Evolutionary conservation across 2,797 vertebrate species (phyloP).

Genomic region (Siniperca scherzeri): DNA sequence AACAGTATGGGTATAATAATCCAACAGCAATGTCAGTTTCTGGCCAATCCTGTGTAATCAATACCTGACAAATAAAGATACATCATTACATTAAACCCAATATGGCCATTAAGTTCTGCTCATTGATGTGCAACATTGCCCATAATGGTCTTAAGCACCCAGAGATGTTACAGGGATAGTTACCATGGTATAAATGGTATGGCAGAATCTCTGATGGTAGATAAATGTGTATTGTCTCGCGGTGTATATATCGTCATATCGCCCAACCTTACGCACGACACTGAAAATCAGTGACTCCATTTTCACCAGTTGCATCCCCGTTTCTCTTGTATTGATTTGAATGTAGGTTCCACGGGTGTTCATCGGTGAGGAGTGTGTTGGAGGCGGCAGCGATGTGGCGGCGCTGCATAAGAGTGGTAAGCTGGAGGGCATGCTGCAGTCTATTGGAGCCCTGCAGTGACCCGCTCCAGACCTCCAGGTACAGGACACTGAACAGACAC

Average conservation of each 20-base stretch:
- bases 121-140: neutral
- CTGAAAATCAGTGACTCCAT: neutral
- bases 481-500: constrained; percentile 14
- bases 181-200: neutral
- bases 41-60: neutral
- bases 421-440: constrained; percentile 82
- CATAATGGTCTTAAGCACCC: neutral
- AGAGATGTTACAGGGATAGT: neutral
- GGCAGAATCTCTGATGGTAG: neutral
- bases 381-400: constrained; percentile 87
- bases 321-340: constrained; percentile 4
- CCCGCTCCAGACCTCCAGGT: constrained; percentile 46
- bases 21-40: neutral
- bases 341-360: constrained; percentile 91
- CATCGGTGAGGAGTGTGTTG: constrained; percentile 89
- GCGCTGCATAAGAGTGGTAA: constrained; percentile 82
- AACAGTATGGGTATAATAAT: neutral
- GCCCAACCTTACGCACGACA: neutral
- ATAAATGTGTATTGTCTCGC: neutral
- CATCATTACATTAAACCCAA: too few species aligned
- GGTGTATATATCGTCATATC: neutral
- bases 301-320: neutral
- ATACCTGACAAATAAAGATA: neutral
- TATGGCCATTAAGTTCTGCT: neutral
- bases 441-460: constrained; percentile 87